Base-by-base conservation (phyloP, 1,140 invertebrate genomes). In the Microplitis demolitor region DNA sequence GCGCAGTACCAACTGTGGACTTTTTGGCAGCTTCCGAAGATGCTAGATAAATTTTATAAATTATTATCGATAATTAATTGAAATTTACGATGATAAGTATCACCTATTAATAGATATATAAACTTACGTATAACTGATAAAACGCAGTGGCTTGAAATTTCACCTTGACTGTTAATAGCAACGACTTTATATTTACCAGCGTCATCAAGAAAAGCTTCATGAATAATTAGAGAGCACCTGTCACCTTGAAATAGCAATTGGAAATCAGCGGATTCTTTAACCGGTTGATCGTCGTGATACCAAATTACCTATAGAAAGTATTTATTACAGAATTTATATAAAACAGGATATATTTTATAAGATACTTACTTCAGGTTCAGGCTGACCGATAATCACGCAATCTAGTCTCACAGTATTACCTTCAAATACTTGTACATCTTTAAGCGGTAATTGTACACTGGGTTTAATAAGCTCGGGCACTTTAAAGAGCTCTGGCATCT, bases 211-310 rank as follows among this genome's bases (percentile, higher is more conserved):
- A 91, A 90, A 50, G 91, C 92, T 81, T 94, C 91, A 74, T 92
- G 89, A 51, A 96, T 94, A 8, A 95, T 87, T 9, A 96, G 82
- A 0, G 94, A 93, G 78, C 94, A 95, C 11, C 91, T 91, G 83
- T 95, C 93, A 9, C 93, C 94, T 82, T 94, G 93, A 81, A 95
- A 95, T 0, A 94, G 85, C 8, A 94, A 80, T 77, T 94, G 93
- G 78, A 94, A 91, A 82, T 97, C 95, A 33, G 91, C 89, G 1
- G 94, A 96, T 83, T 95, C 95, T 82, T 95, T 95, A 1, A 97
- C 91, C 11, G 95, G 94, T 54, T 91, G 87, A 69, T 92, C 91
- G 78, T 96, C 91, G 78, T 96, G 95, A 77, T 95, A 94, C 95
- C 95, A 96, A 78, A 95, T 95, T 0, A 96, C 90, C 88, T 92